Conservation (phyloP, 2,113 vertebrate genomes). For the Mixornis gularis region DNA sequence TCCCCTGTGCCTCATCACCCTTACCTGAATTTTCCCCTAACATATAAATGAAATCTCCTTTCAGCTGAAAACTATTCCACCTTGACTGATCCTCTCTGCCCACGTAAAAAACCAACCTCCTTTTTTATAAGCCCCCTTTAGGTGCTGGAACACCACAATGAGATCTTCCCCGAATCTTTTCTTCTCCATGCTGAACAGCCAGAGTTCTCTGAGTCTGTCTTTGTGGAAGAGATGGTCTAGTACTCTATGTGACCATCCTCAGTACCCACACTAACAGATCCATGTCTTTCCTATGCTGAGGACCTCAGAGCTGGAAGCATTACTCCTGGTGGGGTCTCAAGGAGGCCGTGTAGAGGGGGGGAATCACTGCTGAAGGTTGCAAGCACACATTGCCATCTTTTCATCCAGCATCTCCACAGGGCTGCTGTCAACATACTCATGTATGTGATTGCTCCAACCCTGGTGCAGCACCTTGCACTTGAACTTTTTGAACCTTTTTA, state of each 20-base stretch:
- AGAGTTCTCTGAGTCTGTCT: neutral
- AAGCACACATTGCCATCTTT: neutral
- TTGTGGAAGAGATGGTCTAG: neutral
- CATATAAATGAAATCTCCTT: neutral
- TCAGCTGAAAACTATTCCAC: neutral
- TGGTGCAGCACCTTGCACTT: neutral
- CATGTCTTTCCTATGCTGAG: neutral
- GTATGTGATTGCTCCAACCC: neutral
- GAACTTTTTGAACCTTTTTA: neutral
- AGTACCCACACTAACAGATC: neutral
- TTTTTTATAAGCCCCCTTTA: neutral
- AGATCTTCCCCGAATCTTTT: neutral
- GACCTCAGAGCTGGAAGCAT: neutral
- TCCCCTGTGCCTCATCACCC: neutral
- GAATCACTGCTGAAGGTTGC: neutral
- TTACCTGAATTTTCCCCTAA: neutral
- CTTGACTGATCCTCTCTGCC: neutral
- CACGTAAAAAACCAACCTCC: accelerated
- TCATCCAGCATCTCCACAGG: neutral
- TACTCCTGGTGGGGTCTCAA: neutral
- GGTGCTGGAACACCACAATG: neutral
- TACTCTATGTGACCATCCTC: neutral
- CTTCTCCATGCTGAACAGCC: no score
- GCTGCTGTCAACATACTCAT: neutral
- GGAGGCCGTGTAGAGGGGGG: neutral